These are phyloP conservation scores for Leptestheria dahalacensis DNA, from an alignment of 1,140 invertebrate species.

Conservation along the genomic window DNA sequence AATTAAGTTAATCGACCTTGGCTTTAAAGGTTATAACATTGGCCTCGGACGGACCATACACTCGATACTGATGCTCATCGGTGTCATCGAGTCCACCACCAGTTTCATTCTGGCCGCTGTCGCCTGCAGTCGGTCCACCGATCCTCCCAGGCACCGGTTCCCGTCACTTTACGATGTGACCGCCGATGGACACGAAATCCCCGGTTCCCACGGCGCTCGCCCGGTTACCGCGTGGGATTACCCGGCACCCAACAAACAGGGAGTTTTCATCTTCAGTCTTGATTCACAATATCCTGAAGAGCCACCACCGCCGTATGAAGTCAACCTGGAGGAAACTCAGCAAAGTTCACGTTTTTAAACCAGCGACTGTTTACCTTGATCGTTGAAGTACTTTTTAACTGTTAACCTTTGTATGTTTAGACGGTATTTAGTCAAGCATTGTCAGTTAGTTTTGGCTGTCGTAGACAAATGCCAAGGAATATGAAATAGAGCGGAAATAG, in stretches of 20 bases:
- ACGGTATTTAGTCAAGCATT: too few relatives aligned
- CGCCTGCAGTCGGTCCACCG: conserved; percentile 7
- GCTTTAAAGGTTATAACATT: conserved; percentile 7
- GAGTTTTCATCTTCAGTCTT: neutral
- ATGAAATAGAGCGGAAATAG: too few relatives aligned
- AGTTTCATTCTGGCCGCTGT: conserved; percentile 8
- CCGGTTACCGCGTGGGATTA: conserved; percentile 12
- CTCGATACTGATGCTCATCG: conserved; percentile 3
- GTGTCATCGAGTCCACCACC: conserved; percentile 5
- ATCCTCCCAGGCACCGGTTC: neutral
- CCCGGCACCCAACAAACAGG: conserved; percentile 5
- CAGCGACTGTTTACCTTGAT: too few relatives aligned
- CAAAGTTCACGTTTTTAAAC: too few relatives aligned
- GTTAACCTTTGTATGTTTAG: too few relatives aligned
- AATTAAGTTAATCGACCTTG: neutral
- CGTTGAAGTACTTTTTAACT: too few relatives aligned
- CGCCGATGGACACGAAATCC: neutral
- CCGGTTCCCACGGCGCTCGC: neutral
- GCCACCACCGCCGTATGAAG: conserved; percentile 6
- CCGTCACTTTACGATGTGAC: neutral
- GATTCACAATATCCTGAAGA: conserved; percentile 2
- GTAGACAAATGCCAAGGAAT: too few relatives aligned
- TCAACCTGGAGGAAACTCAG: neutral
- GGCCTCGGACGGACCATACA: conserved; percentile 9
- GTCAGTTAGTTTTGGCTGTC: too few relatives aligned